Percentiles rank a stretch among this genome's conserved stretches.
phyloP scores from a whole-genome alignment of 1,140 invertebrate genomes.

The Vanessa atalanta region DNA sequence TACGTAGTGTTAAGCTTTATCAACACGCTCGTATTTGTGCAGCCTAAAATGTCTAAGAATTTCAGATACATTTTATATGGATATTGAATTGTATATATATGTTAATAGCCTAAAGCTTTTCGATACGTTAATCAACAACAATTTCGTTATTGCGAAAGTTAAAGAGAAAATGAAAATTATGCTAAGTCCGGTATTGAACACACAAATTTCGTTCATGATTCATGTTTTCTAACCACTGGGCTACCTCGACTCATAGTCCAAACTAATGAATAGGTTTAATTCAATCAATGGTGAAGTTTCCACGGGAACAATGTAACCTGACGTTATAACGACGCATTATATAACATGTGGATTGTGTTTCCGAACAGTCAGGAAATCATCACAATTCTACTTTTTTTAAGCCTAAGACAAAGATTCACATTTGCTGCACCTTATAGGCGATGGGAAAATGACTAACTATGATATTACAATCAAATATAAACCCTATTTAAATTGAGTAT shows the following conservation, averaged over 20 bases:
- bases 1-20: constrained; percentile 13
- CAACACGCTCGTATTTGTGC: neutral
- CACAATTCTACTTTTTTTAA: neutral
- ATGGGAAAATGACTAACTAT: neutral
- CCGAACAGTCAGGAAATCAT: constrained; percentile 6
- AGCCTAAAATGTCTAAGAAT: neutral
- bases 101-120: too few relatives aligned
- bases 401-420: constrained; percentile 12
- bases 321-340: neutral
- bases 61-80: neutral
- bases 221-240: too few relatives aligned
- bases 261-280: too few relatives aligned
- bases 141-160: too few relatives aligned
- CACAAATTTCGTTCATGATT: too few relatives aligned
- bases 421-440: neutral
- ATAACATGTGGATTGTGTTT: neutral
- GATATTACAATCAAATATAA: neutral
- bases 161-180: too few relatives aligned
- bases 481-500: neutral
- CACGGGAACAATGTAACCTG: neutral
- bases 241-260: too few relatives aligned
- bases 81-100: too few relatives aligned
- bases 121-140: too few relatives aligned
- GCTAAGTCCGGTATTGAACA: too few relatives aligned
- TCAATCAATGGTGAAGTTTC: neutral